phyloP scores from a whole-genome alignment of 37 sponge, comb jelly and placozoan species.

The Chondrilla cf. caribensis region DNA sequence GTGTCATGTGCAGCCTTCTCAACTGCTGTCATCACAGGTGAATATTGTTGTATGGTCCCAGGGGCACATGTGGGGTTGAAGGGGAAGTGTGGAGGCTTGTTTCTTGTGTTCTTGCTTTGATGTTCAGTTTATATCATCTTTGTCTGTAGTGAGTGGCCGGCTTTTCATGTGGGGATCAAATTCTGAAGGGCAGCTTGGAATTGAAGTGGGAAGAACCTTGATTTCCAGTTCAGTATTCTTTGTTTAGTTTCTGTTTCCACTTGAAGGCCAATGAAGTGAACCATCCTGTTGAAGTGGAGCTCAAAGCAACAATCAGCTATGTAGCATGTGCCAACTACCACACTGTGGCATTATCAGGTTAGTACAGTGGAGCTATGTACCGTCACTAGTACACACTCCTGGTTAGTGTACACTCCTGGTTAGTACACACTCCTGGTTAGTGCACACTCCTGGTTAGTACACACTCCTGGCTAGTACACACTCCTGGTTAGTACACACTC shows the following conservation, averaged over 20 bases:
- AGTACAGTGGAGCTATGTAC: no score
- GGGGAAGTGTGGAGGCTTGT: no score
- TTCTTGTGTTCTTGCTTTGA: no score
- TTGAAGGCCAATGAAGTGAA: not conserved
- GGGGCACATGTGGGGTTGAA: not conserved
- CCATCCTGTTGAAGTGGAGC: not conserved
- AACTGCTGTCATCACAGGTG: slow-evolving; percentile 8
- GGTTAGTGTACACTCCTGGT: no score
- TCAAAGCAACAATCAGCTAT: not conserved
- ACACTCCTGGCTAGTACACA: no score
- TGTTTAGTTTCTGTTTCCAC: not conserved
- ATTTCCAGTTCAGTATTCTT: not conserved
- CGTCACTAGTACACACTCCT: no score
- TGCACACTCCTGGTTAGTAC: no score
- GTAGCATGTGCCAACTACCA: slow-evolving; percentile 11
- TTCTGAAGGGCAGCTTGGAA: slow-evolving; percentile 95
- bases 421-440: no score
- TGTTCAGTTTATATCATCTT: no score
- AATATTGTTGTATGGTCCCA: no score
- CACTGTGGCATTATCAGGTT: slow-evolving; percentile 7
- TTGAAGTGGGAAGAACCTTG: slow-evolving; percentile 18
- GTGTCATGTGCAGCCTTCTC: slow-evolving; percentile 12
- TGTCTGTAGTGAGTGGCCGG: slow-evolving; percentile 53
- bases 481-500: no score
- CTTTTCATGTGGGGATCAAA: slow-evolving; percentile 94